Evolutionary conservation across 2,113 vertebrate genomes (phyloP).

Genomic region (Sprattus sprattus): DNA sequence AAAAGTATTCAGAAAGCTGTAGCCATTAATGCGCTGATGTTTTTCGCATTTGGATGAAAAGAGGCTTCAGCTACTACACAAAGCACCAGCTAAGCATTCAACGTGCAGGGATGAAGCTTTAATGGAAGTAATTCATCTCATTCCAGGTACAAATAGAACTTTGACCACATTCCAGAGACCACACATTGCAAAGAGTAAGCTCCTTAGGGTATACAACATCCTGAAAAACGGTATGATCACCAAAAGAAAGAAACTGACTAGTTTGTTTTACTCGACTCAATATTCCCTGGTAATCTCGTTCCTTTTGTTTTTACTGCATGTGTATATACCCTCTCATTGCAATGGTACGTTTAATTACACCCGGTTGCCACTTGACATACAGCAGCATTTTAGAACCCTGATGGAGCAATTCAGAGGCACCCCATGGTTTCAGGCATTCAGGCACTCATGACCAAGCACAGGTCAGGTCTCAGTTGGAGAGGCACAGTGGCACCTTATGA

Average conservation of each 20-base stretch:
- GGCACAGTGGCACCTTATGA: conserved; percentile 48
- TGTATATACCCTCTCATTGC: not conserved
- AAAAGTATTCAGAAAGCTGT: conserved; percentile 47
- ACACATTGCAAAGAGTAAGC: not conserved
- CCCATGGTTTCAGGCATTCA: conserved; percentile 44
- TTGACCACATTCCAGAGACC: not conserved
- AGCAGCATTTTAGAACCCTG: conserved; percentile 37
- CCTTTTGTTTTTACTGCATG: not conserved
- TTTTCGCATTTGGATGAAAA: conserved; percentile 59
- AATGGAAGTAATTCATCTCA: conserved; percentile 55
- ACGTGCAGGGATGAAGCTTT: conserved; percentile 44
- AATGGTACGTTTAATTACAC: not conserved
- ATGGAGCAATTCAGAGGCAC: conserved; percentile 45
- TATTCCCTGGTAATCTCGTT: not conserved
- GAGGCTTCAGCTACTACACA: conserved; percentile 9
- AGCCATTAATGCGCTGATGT: conserved; percentile 63
- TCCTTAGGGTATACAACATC: not conserved
- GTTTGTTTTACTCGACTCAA: not conserved
- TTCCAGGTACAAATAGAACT: conserved; percentile 29
- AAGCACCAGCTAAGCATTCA: conserved; percentile 10
- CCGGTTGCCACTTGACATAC: conserved; percentile 8
- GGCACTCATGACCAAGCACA: conserved; percentile 49
- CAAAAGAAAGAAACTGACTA: not conserved
- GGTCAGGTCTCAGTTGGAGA: conserved; percentile 56
- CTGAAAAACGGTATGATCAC: not conserved